Conservation (phyloP, 2,113 vertebrate genomes). For the Myanophis thanlyinensis region DNA sequence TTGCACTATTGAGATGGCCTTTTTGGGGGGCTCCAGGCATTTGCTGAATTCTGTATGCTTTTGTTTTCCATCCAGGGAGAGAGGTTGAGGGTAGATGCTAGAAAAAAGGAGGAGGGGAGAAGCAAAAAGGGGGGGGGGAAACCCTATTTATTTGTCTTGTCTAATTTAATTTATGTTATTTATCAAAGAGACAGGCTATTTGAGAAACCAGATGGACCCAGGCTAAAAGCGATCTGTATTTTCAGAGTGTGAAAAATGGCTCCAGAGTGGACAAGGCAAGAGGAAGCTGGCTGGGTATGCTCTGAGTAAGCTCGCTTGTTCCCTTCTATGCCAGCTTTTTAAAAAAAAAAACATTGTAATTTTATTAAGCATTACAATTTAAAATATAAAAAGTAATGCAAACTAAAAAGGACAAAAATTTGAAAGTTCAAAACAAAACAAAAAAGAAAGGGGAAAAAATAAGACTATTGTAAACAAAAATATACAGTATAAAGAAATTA, state of each 20-base stretch:
- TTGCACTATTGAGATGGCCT: rapidly evolving
- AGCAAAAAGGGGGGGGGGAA: constrained; percentile 39
- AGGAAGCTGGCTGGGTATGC: not conserved
- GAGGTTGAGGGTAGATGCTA: constrained; percentile 42
- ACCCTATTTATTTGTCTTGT: constrained; percentile 80
- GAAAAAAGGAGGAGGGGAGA: constrained; percentile 33
- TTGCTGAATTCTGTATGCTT: constrained; percentile 60
- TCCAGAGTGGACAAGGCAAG: constrained; percentile 59
- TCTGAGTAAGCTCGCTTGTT: not conserved
- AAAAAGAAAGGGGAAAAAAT: not conserved
- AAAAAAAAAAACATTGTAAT: no score
- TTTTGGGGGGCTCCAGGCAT: constrained; percentile 46
- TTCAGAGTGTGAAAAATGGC: constrained; percentile 75
- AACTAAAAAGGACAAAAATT: not conserved
- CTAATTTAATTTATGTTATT: constrained; percentile 85
- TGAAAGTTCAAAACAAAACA: not conserved
- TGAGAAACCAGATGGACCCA: constrained; percentile 81
- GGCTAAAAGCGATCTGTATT: constrained; percentile 80
- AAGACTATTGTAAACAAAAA: not conserved
- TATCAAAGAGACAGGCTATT: constrained; percentile 87
- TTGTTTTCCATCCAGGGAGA: constrained; percentile 56
- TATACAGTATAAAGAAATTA: not conserved
- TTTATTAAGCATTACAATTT: not conserved
- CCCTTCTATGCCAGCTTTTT: not conserved
- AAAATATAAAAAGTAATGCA: not conserved